phyloP scores from a whole-genome alignment of 2,797 vertebrate genomes.

The Alfaro cultratus region DNA sequence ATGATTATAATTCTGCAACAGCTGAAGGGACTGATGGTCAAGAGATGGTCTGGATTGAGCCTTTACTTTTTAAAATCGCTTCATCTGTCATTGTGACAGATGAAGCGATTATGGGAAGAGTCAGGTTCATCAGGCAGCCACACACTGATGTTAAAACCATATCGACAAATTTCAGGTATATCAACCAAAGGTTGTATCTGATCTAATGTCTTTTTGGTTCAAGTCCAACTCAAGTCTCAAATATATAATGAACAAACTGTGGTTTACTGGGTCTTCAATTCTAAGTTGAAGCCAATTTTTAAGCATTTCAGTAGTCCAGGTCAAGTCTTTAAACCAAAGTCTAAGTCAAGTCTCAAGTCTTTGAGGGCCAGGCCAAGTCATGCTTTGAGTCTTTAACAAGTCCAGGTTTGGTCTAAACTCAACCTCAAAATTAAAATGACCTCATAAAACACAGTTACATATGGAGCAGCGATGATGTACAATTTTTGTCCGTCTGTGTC shows the following conservation, averaged over 20 bases:
- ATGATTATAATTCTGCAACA: not conserved
- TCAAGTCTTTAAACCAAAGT: not conserved
- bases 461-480: not conserved
- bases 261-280: not conserved
- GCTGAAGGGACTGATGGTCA: too few species aligned
- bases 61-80: not conserved
- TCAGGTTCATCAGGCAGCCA: slow-evolving; percentile 26
- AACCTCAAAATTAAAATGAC: not conserved
- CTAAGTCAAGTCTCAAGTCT: not conserved
- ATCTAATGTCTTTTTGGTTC: not conserved
- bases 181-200: not conserved
- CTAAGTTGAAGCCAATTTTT: not conserved
- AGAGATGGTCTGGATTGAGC: not conserved
- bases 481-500: not conserved
- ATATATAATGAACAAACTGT: not conserved
- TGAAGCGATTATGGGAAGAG: slow-evolving; percentile 35
- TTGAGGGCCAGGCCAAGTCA: not conserved
- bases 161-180: not conserved
- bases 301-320: not conserved
- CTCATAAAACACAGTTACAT: not conserved
- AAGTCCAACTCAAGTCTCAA: not conserved
- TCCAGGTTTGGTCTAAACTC: not conserved
- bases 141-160: slow-evolving; percentile 36
- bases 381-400: not conserved
- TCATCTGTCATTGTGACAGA: slow-evolving; percentile 20